Base-by-base conservation (phyloP, 2,797 vertebrate species). In the Synanceia verrucosa region DNA sequence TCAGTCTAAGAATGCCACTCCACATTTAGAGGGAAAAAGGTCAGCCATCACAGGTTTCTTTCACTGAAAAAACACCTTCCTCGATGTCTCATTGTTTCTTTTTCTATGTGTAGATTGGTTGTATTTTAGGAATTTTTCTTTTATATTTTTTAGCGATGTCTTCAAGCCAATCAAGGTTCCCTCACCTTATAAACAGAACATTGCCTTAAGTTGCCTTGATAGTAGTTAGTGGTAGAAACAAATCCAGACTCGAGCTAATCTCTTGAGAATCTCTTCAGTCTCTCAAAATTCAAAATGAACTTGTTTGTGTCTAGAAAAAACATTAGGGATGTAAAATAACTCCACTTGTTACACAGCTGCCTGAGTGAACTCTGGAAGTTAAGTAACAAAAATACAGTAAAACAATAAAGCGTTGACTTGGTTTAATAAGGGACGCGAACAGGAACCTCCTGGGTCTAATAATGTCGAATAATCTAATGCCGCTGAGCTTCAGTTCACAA, bases 11-110 rank as follows among this genome's bases (percentile, higher is more conserved):
- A 70, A 83, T 87, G 89, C 81, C 87, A 84, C 65, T 65, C 51
- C 58, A 67, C 70, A 85, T 86, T 88, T 81, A 56, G 51, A 75
- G 60, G 69, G 67, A 70, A 68, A 82, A 88, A 81, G 85, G 81
- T 86, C 84, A 86, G 34, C 51, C 66, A 24, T 60, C 13, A 2
- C 48, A 26, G 34, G 66, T 56, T 37, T n/a, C 33, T 57, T 19
- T 56, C 18, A 37, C n/a, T 68, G 19, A 37, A 60, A 31, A 23
- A 44, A 19, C 26, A 11, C n/a, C 19, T 12, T 21, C 23, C 11
- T 14, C 1, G 2, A 50, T 12, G 21, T 16, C n/a, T 59, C 37
- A 2, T 37, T 14, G n/a, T 12, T 28, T 34, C 34, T 13, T 51
- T n/a, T 28, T 50, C 5, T 1, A 4, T 24, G 12, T 55, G 24